Percentiles rank a stretch among this genome's conserved stretches.
These are phyloP conservation scores for Nomada fucata DNA, from an alignment of 2,888 invertebrate species.

Conservation along the genomic window DNA sequence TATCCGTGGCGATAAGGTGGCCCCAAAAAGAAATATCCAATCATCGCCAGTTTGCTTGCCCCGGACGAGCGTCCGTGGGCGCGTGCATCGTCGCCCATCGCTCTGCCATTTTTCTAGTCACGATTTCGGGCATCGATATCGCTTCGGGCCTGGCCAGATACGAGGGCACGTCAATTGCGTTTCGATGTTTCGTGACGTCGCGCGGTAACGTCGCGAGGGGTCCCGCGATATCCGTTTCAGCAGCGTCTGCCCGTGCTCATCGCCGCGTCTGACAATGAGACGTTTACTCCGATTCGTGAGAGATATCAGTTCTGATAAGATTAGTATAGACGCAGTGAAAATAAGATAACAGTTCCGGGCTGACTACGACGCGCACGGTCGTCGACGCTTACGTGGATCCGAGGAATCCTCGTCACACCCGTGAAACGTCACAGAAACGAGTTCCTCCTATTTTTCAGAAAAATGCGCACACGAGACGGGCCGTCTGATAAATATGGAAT, in stretches of 20 bases:
- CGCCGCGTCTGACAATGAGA: conserved; percentile 14
- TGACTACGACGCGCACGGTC: conserved; percentile 31
- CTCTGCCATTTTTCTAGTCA: neutral
- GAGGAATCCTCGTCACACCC: conserved; percentile 45
- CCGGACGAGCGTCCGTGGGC: neutral
- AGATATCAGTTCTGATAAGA: conserved; percentile 67
- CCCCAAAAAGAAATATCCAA: conserved; percentile 58
- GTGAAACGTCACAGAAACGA: conserved; percentile 35
- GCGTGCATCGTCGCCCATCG: neutral
- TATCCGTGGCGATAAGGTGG: conserved; percentile 60
- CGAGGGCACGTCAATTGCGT: neutral
- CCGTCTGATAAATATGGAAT: conserved; percentile 12
- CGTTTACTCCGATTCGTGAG: conserved; percentile 54
- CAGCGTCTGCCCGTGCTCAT: neutral
- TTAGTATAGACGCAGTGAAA: conserved; percentile 70
- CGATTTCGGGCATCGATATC: neutral
- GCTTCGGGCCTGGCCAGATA: neutral
- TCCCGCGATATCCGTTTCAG: neutral
- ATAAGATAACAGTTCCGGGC: conserved; percentile 72
- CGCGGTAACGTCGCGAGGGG: conserved; percentile 5
- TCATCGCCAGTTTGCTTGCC: conserved; percentile 44
- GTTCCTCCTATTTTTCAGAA: conserved; percentile 20
- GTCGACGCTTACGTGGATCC: conserved; percentile 56
- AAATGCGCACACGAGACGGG: neutral
- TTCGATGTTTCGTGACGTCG: conserved; percentile 10